These are phyloP conservation scores for Glaucidium brasilianum DNA, from an alignment of 2,113 vertebrate genomes.

Conservation along the genomic window DNA sequence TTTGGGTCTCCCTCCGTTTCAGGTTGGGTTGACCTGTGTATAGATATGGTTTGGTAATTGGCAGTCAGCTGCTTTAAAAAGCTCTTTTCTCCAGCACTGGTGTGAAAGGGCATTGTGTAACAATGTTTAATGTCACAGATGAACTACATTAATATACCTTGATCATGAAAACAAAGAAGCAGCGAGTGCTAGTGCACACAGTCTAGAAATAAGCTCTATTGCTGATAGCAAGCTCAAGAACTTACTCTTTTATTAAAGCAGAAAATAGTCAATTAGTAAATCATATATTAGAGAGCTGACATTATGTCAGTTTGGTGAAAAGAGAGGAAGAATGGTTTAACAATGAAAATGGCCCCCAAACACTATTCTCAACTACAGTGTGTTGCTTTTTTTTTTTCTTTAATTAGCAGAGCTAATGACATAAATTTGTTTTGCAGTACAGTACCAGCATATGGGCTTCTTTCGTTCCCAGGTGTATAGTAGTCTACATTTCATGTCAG, in stretches of 20 bases:
- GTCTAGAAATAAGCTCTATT: not conserved
- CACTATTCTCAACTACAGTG: not conserved
- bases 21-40: not conserved
- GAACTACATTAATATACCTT: not conserved
- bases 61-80: not conserved
- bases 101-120: not conserved
- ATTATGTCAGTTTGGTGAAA: not conserved
- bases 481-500: conserved; percentile 57
- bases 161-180: not conserved
- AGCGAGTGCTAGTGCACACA: not conserved
- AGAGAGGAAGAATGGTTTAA: not conserved
- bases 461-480: conserved; percentile 68
- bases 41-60: not conserved
- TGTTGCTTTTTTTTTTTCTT: not conserved
- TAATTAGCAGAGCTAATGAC: conserved; percentile 63
- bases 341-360: conserved; percentile 23
- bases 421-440: conserved; percentile 59
- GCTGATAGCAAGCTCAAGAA: not conserved
- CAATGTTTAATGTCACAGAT: not conserved
- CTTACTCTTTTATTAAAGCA: not conserved
- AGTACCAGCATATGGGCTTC: conserved; percentile 61
- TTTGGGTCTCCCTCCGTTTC: not conserved
- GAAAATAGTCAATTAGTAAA: conserved; percentile 16
- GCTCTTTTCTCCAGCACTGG: not conserved
- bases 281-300: not conserved